These are phyloP conservation scores for Tachina fera DNA, from an alignment of 2,888 invertebrate genomes.

Conservation along the genomic window DNA sequence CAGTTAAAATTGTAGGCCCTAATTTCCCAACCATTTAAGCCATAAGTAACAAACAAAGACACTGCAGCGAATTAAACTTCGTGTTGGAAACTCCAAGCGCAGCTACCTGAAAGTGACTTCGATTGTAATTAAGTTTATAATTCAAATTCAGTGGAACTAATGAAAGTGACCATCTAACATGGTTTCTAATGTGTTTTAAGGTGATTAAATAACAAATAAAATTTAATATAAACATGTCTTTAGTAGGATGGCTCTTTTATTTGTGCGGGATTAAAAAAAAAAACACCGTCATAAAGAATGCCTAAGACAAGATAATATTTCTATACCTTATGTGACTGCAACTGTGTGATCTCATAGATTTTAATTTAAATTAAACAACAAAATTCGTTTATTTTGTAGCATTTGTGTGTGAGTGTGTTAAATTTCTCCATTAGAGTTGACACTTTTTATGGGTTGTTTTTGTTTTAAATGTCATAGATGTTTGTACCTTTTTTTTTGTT, in stretches of 20 bases:
- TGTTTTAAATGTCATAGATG: slow-evolving; percentile 21
- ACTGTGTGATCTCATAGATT: slow-evolving; percentile 36
- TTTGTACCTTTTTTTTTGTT: slow-evolving; percentile 47
- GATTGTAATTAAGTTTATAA: slow-evolving; percentile 51
- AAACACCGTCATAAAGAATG: slow-evolving; percentile 57
- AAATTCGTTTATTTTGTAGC: slow-evolving; percentile 47
- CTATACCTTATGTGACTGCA: slow-evolving; percentile 8
- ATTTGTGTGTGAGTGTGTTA: slow-evolving; percentile 55
- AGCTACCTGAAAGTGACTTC: slow-evolving; percentile 13
- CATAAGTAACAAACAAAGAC: neutral
- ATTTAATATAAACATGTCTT: slow-evolving; percentile 64
- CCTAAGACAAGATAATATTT: neutral
- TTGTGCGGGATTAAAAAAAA: slow-evolving; percentile 52
- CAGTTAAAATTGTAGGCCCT: slow-evolving; percentile 43
- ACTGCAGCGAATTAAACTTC: slow-evolving; percentile 37
- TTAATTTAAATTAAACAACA: slow-evolving; percentile 55
- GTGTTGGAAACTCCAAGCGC: neutral
- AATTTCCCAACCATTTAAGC: slow-evolving; percentile 39
- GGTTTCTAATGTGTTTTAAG: slow-evolving; percentile 41
- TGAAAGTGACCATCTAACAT: slow-evolving; percentile 70
- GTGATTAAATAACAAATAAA: slow-evolving; percentile 55
- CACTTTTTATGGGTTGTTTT: slow-evolving; percentile 66
- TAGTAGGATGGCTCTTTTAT: slow-evolving; percentile 53
- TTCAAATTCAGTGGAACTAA: slow-evolving; percentile 68
- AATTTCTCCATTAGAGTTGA: slow-evolving; percentile 71